Percentiles rank a stretch among this genome's conserved stretches.
phyloP scores from a whole-genome alignment of 2,113 vertebrate genomes.

The Micromys minutus region DNA sequence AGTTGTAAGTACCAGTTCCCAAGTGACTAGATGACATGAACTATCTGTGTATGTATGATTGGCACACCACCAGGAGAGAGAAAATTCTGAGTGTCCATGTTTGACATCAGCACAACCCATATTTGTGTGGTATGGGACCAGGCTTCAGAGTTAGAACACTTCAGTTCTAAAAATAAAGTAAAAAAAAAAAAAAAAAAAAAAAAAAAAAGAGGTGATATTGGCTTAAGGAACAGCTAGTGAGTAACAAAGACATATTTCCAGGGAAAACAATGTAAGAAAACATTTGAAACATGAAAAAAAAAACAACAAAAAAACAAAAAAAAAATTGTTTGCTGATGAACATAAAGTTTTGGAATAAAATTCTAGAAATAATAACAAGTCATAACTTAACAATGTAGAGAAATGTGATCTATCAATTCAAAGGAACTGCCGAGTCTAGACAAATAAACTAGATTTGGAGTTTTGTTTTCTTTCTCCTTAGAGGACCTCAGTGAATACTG shows the following conservation, averaged over 20 bases:
- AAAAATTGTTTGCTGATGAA: neutral
- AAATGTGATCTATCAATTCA: neutral
- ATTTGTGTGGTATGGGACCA: neutral
- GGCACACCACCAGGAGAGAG: neutral
- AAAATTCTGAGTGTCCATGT: neutral
- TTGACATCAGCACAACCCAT: neutral
- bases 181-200: no score
- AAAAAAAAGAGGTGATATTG: neutral
- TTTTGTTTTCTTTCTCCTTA: neutral
- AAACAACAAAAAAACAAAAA: no score
- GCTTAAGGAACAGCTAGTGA: neutral
- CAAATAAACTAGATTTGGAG: neutral
- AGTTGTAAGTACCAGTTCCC: neutral
- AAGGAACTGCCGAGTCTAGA: neutral
- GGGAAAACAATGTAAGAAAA: neutral
- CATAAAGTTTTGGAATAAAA: neutral
- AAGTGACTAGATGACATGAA: neutral
- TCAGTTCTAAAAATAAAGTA: neutral
- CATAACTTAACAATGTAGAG: no score
- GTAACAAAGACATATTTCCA: neutral
- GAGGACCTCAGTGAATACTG: neutral
- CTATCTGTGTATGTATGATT: neutral
- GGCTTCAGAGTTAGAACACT: neutral
- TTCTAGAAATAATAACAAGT: neutral
- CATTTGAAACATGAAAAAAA: no score